phyloP scores from a whole-genome alignment of 2,888 invertebrate genomes.

The Cephus sareptanus region DNA sequence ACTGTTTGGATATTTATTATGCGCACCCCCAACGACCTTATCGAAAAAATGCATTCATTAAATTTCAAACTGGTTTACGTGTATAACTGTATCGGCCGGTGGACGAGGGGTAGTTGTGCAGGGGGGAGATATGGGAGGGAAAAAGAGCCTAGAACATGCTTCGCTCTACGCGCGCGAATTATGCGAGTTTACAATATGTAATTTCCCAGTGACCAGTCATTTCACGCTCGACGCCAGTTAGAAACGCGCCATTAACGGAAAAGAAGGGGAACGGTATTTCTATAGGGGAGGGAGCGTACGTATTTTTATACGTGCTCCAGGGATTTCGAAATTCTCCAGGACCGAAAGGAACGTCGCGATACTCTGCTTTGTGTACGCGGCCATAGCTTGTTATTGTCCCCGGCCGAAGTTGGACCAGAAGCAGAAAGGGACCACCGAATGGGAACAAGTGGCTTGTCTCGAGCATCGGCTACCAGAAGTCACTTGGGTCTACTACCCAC shows the following conservation, averaged over 20 bases:
- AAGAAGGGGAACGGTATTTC: neutral
- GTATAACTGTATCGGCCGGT: neutral
- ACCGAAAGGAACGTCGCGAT: no score
- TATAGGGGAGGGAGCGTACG: neutral
- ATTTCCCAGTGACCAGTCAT: neutral
- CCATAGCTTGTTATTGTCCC: no score
- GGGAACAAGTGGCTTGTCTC: constrained; percentile 2
- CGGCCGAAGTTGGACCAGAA: no score
- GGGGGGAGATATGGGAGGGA: neutral
- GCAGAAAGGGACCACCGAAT: neutral
- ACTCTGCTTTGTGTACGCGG: no score
- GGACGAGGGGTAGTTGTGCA: neutral
- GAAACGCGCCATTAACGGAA: neutral
- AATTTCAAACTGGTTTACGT: constrained; percentile 13
- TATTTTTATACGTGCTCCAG: no score
- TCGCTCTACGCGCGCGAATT: neutral
- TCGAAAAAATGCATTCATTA: neutral
- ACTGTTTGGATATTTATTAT: constrained; percentile 18
- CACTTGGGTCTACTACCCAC: neutral
- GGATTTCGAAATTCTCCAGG: no score
- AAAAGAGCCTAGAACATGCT: neutral
- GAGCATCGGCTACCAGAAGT: constrained; percentile 4
- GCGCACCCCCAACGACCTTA: neutral
- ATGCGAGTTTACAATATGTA: neutral
- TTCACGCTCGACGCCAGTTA: neutral